These are phyloP conservation scores for Falco columbarius DNA, from an alignment of 2,797 vertebrate species.

Conservation along the genomic window DNA sequence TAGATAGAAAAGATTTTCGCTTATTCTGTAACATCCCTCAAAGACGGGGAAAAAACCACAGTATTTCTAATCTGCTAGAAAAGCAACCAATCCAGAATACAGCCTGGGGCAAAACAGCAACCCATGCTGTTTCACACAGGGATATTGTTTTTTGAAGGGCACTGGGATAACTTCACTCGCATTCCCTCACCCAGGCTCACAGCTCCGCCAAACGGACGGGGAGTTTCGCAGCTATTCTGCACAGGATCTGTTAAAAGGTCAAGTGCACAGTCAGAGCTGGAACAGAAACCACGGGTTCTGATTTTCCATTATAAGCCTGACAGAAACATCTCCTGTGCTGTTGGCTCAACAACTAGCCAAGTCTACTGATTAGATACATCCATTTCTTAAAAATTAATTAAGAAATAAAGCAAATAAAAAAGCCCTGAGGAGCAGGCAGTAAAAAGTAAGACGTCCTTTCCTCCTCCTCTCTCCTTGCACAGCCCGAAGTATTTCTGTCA, in stretches of 20 bases:
- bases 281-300: not conserved
- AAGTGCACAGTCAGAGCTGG: conserved; percentile 19
- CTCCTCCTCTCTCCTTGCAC: not conserved
- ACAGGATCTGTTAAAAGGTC: conserved; percentile 18
- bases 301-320: not conserved
- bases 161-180: fast-evolving
- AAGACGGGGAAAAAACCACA: not conserved
- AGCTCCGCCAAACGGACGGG: not conserved
- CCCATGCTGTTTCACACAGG: not conserved
- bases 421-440: not conserved
- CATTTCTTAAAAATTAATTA: conserved; percentile 34
- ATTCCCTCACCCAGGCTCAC: not conserved
- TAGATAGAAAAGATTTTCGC: not conserved
- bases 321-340: not conserved
- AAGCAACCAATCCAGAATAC: not conserved
- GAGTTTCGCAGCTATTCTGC: not conserved
- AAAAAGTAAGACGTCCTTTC: not conserved
- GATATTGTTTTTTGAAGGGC: not conserved
- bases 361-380: conserved; percentile 17
- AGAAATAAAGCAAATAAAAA: not conserved
- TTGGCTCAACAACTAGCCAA: conserved; percentile 14
- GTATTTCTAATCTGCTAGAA: not conserved
- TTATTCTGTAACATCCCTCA: not conserved
- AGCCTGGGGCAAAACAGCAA: not conserved
- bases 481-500: not conserved